phyloP scores from a whole-genome alignment of 2,113 vertebrate genomes.

The Phocoena sinus region DNA sequence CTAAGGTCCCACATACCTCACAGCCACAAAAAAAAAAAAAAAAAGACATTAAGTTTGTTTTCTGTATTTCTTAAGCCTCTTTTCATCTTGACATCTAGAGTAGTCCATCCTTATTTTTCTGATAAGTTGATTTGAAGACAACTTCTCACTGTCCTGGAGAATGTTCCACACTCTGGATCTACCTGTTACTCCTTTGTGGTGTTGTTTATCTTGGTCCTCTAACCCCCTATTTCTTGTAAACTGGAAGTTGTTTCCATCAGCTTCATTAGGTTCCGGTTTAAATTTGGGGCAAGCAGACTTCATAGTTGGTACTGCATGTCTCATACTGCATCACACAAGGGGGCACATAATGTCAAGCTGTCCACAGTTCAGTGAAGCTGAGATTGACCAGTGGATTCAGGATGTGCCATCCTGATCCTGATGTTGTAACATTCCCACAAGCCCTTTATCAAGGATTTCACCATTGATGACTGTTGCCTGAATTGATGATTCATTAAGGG shows the following conservation, averaged over 20 bases:
- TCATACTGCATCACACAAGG: background rate
- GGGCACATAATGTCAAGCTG: background rate
- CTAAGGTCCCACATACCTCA: no score
- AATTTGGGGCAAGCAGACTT: background rate
- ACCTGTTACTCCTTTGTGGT: background rate
- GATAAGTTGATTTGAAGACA: background rate
- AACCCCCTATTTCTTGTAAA: background rate
- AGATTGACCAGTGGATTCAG: background rate
- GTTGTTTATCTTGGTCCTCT: background rate
- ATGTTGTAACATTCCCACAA: background rate
- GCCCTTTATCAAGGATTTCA: background rate
- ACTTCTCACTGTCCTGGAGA: background rate
- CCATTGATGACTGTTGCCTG: background rate
- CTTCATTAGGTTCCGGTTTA: background rate
- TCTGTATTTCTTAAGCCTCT: background rate
- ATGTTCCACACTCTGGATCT: background rate
- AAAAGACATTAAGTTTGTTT: background rate
- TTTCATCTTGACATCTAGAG: background rate
- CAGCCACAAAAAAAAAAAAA: no score
- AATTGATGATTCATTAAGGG: background rate
- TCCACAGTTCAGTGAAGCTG: background rate
- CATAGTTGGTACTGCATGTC: background rate
- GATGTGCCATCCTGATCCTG: background rate
- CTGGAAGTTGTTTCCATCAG: background rate
- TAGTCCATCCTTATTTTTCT: background rate